Evolutionary conservation across 2,888 invertebrate genomes (phyloP), one percentile per base, ranked within the genome.

Genomic region (Volucella inanis): DNA sequence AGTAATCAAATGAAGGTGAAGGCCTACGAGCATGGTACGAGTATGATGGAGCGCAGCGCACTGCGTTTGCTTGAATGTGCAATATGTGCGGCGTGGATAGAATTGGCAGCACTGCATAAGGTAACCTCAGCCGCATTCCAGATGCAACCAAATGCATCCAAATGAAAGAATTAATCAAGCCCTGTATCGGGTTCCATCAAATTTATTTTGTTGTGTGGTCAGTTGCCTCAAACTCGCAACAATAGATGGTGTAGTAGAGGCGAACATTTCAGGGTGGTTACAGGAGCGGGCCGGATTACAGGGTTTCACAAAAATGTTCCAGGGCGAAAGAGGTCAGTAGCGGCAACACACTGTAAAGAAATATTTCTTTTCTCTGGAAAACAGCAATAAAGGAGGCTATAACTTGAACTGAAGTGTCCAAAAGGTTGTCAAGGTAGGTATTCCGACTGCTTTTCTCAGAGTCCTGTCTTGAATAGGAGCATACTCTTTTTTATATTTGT

Each of bases 131-230:
- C 64, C 70, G 54, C 75, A 84, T 79, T 79, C 70, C 75, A 61
- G 67, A 75, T 67, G 79, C 75, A 84, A 79, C 84, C 75, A 65
- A 79, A 79, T 84, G 84, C 18, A 22, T 2, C 18, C 18, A 22
- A 22, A 22, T 22, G 18, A 84, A 79, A 79, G 84, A 79, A 84
- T 84, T 79, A 84, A 79, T 84, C 79, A 84, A 79, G 79, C 79
- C 74, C 74, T 59, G 75, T 74, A 70, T 74, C 54, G 79, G 64
- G 68, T 84, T 84, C 74, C 62, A 84, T 84, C 83, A 79, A 82
- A 84, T 84, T 84, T 59, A 79, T 84, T 84, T 84, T 79, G 84
- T 79, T 84, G 71, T 84, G 83, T 65, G 83, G 83, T 79, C 79
- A 62, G 77, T 62, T 61, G 62, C 77, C 77, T 52, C 77, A 61